Percentiles rank a stretch among this genome's conserved stretches.
Conservation (phyloP, 2,888 invertebrate species). For the Athalia circularis region DNA sequence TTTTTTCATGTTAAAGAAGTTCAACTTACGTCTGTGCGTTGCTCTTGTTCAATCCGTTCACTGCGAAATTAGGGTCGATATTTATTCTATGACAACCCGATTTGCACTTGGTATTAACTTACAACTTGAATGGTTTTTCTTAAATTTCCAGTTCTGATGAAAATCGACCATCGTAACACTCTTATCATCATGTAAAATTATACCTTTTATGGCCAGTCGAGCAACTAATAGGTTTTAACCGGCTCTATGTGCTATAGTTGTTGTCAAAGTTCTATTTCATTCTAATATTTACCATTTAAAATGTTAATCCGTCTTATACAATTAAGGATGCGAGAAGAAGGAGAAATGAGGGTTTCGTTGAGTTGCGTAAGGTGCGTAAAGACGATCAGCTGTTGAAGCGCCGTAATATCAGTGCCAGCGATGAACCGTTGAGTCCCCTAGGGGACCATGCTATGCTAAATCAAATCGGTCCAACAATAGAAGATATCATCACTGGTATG, state of each 20-base stretch:
- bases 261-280: background rate
- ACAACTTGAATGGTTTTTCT: too few species aligned
- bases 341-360: conserved; percentile 91
- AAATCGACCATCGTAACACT: too few species aligned
- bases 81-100: too few species aligned
- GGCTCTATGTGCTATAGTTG: too few species aligned
- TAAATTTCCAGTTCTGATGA: too few species aligned
- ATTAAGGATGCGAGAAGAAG: conserved; percentile 90
- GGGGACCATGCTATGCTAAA: conserved; percentile 72
- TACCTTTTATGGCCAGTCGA: too few species aligned
- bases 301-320: conserved; percentile 35
- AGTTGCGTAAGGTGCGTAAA: conserved; percentile 93
- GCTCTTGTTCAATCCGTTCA: too few species aligned
- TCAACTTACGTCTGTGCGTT: background rate
- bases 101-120: too few species aligned
- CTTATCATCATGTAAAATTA: too few species aligned
- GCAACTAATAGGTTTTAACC: too few species aligned
- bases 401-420: conserved; percentile 84
- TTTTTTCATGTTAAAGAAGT: background rate
- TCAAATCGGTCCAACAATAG: conserved; percentile 77
- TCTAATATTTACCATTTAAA: background rate
- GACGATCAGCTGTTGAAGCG: conserved; percentile 96
- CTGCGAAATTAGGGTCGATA: too few species aligned
- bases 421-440: conserved; percentile 74
- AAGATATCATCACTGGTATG: conserved; percentile 85